These are phyloP conservation scores for Porites rus DNA, from an alignment of 92 coral and sea anemone species.

Conservation along the genomic window DNA sequence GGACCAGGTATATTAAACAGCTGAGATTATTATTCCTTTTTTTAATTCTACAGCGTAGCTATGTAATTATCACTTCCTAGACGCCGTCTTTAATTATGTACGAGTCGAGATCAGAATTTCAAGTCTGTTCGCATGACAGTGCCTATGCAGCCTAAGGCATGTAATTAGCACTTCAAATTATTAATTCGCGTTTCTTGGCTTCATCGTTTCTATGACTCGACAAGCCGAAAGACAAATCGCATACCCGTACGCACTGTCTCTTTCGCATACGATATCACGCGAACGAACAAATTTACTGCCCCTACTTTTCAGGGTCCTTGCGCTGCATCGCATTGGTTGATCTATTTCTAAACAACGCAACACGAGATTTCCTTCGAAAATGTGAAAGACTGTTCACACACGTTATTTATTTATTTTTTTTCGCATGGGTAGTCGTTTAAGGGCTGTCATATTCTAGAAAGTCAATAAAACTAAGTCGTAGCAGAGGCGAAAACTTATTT, in stretches of 20 bases:
- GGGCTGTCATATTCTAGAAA: constrained; percentile 29
- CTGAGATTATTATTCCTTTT: constrained; percentile 22
- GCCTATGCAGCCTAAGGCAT: constrained; percentile 23
- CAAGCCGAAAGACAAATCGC: background rate
- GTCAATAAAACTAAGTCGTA: constrained; percentile 26
- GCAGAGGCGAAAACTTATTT: background rate
- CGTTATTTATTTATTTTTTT: background rate
- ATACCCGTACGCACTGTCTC: background rate
- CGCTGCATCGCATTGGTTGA: background rate
- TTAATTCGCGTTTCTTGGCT: constrained; percentile 16
- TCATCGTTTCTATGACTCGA: constrained; percentile 27
- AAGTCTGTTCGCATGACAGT: constrained; percentile 53
- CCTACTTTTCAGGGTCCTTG: background rate
- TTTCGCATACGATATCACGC: constrained; percentile 18
- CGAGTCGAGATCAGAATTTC: constrained; percentile 5
- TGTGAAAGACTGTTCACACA: background rate
- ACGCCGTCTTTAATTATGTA: constrained; percentile 37
- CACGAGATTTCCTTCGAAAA: constrained; percentile 1
- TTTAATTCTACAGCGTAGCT: constrained; percentile 23
- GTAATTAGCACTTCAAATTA: constrained; percentile 28
- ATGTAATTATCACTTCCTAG: constrained; percentile 39
- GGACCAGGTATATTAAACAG: constrained; percentile 56
- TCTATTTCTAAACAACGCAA: background rate
- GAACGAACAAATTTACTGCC: background rate
- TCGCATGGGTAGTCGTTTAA: constrained; percentile 26